Percentiles rank a stretch among this genome's conserved stretches.
Conservation (phyloP, 2,888 invertebrate species). For the Sesia apiformis region DNA sequence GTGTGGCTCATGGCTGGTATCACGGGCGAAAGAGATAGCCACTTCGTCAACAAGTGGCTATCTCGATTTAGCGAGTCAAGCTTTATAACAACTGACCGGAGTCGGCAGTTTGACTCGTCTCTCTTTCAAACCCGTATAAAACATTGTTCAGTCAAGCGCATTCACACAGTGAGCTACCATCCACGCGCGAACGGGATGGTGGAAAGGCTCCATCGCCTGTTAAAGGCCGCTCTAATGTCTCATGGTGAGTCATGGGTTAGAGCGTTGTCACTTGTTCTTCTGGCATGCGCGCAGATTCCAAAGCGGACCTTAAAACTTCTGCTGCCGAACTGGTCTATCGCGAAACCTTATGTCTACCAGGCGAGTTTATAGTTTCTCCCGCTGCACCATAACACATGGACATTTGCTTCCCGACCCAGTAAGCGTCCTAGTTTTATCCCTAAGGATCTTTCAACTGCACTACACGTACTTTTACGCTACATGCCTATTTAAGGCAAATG, state of each 20-base stretch:
- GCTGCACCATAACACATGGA: too few species aligned
- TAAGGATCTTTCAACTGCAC: too few species aligned
- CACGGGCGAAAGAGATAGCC: too few species aligned
- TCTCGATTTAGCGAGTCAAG: conserved; percentile 9
- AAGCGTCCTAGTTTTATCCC: too few species aligned
- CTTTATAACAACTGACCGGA: conserved; percentile 8
- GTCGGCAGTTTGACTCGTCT: conserved; percentile 8
- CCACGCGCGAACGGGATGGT: conserved; percentile 12
- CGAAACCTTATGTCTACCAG: conserved; percentile 5
- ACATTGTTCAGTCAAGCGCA: conserved; percentile 2
- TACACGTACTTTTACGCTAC: too few species aligned
- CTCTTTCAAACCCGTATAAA: neutral
- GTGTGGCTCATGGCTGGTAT: conserved; percentile 1
- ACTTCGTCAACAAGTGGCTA: too few species aligned
- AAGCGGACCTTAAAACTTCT: conserved; percentile 4
- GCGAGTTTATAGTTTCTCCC: too few species aligned
- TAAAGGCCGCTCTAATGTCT: conserved; percentile 15
- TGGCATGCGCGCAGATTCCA: conserved; percentile 14
- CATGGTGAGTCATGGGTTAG: conserved; percentile 7
- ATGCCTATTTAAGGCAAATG: too few species aligned
- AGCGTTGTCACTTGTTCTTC: conserved; percentile 9
- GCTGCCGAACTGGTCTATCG: conserved; percentile 11
- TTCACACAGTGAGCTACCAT: too few species aligned
- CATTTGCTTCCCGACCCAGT: too few species aligned
- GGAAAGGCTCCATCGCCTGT: conserved; percentile 12